These are phyloP conservation scores for Xiphorhynchus elegans DNA, from an alignment of 2,113 vertebrate species.

Conservation along the genomic window DNA sequence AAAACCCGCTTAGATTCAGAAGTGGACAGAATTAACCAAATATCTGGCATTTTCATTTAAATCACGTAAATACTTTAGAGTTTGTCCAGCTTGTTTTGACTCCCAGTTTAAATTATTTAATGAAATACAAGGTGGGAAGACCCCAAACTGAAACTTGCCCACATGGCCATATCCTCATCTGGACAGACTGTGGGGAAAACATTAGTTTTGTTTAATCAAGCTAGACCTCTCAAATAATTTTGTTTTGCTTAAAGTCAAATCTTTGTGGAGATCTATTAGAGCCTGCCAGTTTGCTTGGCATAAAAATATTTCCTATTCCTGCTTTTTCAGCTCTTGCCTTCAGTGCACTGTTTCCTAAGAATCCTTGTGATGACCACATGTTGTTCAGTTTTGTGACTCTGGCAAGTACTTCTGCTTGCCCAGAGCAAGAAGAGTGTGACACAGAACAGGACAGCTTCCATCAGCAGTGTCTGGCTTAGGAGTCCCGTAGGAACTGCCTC, in stretches of 20 bases:
- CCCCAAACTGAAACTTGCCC: background rate
- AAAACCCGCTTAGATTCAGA: background rate
- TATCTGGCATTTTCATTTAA: background rate
- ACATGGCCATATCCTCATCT: background rate
- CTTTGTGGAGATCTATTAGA: background rate
- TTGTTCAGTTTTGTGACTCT: background rate
- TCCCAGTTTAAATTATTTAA: background rate
- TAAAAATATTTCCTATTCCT: background rate
- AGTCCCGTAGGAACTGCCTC: background rate
- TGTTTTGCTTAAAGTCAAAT: background rate
- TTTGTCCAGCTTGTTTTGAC: background rate
- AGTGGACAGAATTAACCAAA: background rate
- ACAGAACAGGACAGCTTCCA: background rate
- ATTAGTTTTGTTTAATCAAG: background rate
- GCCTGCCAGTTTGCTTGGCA: background rate
- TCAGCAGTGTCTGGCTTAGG: accelerated
- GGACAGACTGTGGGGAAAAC: background rate
- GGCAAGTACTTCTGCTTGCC: background rate
- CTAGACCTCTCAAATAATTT: background rate
- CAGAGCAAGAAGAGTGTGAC: background rate
- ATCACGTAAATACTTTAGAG: background rate
- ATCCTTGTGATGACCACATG: accelerated
- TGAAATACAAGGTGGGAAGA: background rate
- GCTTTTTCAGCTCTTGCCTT: background rate
- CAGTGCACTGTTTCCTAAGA: background rate